Conservation (phyloP, 2,113 vertebrate species). For the Rattus norvegicus region GRCr8 NC_086026.1:99289001-99289500, state of each 20-base stretch:
- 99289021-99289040: background rate
- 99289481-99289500: background rate
- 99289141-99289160: background rate
- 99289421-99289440: background rate
- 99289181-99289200: no score
- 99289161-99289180: background rate
- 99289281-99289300: background rate
- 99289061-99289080: background rate
- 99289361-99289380: background rate
- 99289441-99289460: background rate
- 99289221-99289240: background rate
- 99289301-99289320: background rate
- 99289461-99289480: background rate
- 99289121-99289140: background rate
- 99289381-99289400: background rate
- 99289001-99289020: background rate
- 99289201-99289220: background rate
- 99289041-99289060: no score
- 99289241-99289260: no score
- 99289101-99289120: background rate
- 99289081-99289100: background rate
- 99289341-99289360: background rate
- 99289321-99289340: background rate
- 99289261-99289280: background rate
- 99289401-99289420: background rate